Base-by-base conservation (phyloP, 2,113 vertebrate species). In the Syrrhaptes paradoxus region DNA sequence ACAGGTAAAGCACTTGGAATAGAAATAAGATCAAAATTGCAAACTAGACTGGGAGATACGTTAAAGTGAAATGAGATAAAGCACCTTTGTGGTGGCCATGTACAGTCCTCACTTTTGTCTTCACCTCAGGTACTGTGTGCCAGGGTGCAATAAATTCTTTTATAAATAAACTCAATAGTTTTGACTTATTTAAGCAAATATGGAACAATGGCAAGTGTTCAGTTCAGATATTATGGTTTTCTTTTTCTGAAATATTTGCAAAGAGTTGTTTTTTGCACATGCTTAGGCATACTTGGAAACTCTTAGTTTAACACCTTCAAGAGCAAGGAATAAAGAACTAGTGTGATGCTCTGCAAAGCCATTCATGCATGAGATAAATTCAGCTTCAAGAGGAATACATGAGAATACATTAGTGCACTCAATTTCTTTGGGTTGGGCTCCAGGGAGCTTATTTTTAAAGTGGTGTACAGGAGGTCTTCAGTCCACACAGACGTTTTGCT, bases 401-500 rank as follows among this genome's bases (percentile, higher is more conserved):
- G 81, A 94, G 92, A 85, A 87, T 87, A 85, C 46, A 71, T 90
- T 89, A 87, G 67, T 63, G 67, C 59, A 74, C 93, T 95, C 87
- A 89, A n/a, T 85, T 95, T 87, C 43, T 88, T 75, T 81, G 55
- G 25, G 21, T 67, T 94, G 55, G 57, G 72, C 78, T 79, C 78
- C 1, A 8, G 93, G 77, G 95, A 95, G 26, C 61, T 90, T 83
- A 90, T 87, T 90, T 96, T 94, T 89, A 72, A 93, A 95, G 77
- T 72, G 36, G 34, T 87, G 76, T 71, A 58, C 94, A 91, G 20
- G 62, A 95, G 71, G 81, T 79, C 78, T 81, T 90, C 63, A 26
- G 67, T 70, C 36, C 3, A 2, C 65, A 71, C 17, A 85, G 74
- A 85, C 85, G 49, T 95, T 91, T 95, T 95, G 65, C 91, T 95